Conservation (phyloP, 2,797 vertebrate species). For the Malacoraja senta region DNA sequence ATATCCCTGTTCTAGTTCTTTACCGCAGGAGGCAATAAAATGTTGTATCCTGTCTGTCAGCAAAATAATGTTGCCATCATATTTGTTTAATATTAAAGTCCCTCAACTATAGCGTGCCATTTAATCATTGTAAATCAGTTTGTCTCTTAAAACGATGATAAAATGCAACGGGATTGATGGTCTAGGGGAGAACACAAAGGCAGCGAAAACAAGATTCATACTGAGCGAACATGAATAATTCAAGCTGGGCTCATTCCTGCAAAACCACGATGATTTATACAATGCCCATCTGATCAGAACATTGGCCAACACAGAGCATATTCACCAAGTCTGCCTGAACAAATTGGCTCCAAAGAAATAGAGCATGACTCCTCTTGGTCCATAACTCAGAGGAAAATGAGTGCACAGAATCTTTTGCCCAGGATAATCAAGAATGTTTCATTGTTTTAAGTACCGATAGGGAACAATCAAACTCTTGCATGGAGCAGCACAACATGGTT, state of each 20-base stretch:
- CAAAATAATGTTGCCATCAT: neutral
- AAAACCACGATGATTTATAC: neutral
- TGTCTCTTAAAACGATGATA: neutral
- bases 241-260: neutral
- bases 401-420: too few relatives aligned
- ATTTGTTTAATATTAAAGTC: neutral
- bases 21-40: neutral
- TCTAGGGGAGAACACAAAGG: neutral
- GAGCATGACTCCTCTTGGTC: too few relatives aligned
- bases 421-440: too few relatives aligned
- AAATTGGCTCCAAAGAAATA: too few relatives aligned
- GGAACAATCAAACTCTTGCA: too few relatives aligned
- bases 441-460: too few relatives aligned
- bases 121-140: slow-evolving; percentile 26
- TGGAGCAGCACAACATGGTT: too few relatives aligned
- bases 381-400: too few relatives aligned
- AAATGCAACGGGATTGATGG: neutral
- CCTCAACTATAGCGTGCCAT: neutral
- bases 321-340: neutral
- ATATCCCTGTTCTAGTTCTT: neutral
- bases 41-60: neutral
- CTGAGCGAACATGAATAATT: neutral
- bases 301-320: neutral
- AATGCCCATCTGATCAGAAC: neutral
- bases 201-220: too few relatives aligned